Percentiles rank a stretch among this genome's conserved stretches.
phyloP scores from a whole-genome alignment of 1,140 invertebrate genomes.

The Oreohelix idahoensis region DNA sequence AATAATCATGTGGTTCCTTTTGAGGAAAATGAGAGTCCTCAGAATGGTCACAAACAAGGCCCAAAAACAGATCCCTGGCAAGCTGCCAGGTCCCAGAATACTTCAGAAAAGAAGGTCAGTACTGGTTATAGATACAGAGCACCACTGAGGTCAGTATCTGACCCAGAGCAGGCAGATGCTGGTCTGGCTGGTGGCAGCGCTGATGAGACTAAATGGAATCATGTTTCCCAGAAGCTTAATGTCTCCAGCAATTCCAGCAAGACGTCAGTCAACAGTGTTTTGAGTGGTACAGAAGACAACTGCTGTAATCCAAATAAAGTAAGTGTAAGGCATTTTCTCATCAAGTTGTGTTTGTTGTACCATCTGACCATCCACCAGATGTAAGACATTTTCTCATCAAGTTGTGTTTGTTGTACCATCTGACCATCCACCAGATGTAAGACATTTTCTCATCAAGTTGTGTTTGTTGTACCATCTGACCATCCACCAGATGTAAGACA shows the following conservation, averaged over 20 bases:
- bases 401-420: too few relatives aligned
- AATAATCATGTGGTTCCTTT: conserved; percentile 15
- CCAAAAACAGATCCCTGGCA: neutral
- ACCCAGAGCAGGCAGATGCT: neutral
- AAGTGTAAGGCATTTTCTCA: too few relatives aligned
- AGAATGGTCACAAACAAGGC: neutral
- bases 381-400: too few relatives aligned
- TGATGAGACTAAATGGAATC: neutral
- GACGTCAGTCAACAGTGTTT: conserved; percentile 10
- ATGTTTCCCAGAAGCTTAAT: neutral
- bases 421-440: too few relatives aligned
- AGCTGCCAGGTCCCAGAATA: neutral
- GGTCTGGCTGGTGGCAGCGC: neutral
- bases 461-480: too few relatives aligned
- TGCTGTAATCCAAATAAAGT: conserved; percentile 13
- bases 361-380: too few relatives aligned
- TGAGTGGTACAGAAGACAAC: neutral
- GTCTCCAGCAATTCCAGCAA: neutral
- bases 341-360: too few relatives aligned
- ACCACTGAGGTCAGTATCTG: neutral
- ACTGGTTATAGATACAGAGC: neutral
- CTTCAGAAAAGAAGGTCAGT: neutral
- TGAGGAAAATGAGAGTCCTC: conserved; percentile 19
- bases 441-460: too few relatives aligned
- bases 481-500: too few relatives aligned